A percentile compares a stretch with the other conserved stretches of the same genome.
phyloP scores from a whole-genome alignment of 1,140 invertebrate genomes.

The Carposina sasakii region DNA sequence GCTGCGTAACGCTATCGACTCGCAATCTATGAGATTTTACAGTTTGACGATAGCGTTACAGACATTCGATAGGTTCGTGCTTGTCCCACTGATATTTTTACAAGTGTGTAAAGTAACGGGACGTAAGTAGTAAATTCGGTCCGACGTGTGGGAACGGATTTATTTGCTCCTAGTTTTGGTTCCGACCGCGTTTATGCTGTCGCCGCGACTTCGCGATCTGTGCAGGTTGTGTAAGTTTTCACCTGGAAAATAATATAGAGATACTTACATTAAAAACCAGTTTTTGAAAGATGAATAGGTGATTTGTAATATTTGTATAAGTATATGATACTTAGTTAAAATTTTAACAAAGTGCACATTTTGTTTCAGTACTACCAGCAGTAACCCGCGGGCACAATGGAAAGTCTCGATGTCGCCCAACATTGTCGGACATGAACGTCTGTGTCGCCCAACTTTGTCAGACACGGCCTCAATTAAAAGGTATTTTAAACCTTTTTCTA shows the following conservation, averaged over 20 bases:
- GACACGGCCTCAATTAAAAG: too few relatives aligned
- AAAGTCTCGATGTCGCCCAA: background rate
- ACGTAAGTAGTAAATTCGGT: conserved; percentile 42
- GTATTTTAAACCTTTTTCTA: too few relatives aligned
- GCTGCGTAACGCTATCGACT: too few relatives aligned
- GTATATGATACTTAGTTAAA: too few relatives aligned
- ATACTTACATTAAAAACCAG: too few relatives aligned
- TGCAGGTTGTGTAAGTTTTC: conserved; percentile 72
- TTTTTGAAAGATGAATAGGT: too few relatives aligned
- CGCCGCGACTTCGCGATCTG: conserved; percentile 79
- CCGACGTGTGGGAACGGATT: conserved; percentile 24
- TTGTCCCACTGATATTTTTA: too few relatives aligned
- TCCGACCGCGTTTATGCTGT: conserved; percentile 78
- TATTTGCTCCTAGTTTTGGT: conserved; percentile 67
- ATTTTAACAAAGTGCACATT: too few relatives aligned
- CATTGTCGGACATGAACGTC: background rate
- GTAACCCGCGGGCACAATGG: background rate
- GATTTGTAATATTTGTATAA: too few relatives aligned
- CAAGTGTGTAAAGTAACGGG: too few relatives aligned
- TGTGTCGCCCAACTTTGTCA: too few relatives aligned
- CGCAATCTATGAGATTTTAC: background rate
- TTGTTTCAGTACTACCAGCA: too few relatives aligned
- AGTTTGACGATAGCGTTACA: background rate
- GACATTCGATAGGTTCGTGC: conserved; percentile 20
- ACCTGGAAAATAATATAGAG: conserved; percentile 39